A percentile compares a stretch with the other conserved stretches of the same genome.
phyloP scores from a whole-genome alignment of 2,797 vertebrate genomes.

The Labroides dimidiatus region DNA sequence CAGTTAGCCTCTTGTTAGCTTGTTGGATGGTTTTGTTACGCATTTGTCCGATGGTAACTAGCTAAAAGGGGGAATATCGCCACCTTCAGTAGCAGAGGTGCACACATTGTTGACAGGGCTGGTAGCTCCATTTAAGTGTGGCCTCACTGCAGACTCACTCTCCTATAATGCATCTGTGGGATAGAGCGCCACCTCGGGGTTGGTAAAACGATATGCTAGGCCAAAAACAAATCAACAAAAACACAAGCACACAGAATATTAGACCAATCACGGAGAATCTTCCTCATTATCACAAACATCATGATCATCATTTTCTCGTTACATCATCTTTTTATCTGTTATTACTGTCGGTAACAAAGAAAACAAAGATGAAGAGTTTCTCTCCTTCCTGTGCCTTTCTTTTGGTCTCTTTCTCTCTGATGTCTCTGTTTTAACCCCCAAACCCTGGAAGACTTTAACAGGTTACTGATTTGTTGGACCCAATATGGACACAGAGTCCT shows the following conservation, averaged over 20 bases:
- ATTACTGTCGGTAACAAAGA: constrained; percentile 62
- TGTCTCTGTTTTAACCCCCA: constrained; percentile 60
- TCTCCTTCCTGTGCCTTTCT: constrained; percentile 74
- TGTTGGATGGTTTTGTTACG: too few relatives aligned
- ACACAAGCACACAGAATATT: constrained; percentile 56
- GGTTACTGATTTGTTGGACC: constrained; percentile 64
- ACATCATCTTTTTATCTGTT: constrained; percentile 57
- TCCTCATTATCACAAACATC: constrained; percentile 48
- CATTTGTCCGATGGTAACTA: too few relatives aligned
- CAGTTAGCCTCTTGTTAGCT: too few relatives aligned
- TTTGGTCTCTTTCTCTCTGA: constrained; percentile 68
- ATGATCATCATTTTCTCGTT: constrained; percentile 22
- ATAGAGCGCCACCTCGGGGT: constrained; percentile 71
- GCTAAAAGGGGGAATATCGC: too few relatives aligned
- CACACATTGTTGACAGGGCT: too few relatives aligned
- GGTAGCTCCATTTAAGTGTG: too few relatives aligned
- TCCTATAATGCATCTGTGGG: constrained; percentile 59
- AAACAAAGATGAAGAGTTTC: constrained; percentile 80
- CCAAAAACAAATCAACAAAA: constrained; percentile 25
- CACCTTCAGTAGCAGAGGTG: too few relatives aligned
- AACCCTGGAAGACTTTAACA: constrained; percentile 83
- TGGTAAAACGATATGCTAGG: constrained; percentile 63
- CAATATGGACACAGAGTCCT: constrained; percentile 15
- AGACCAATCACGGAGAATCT: constrained; percentile 50
- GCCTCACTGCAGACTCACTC: too few relatives aligned